phyloP scores from a whole-genome alignment of 2,888 invertebrate genomes.

The Amiota mariae region DNA sequence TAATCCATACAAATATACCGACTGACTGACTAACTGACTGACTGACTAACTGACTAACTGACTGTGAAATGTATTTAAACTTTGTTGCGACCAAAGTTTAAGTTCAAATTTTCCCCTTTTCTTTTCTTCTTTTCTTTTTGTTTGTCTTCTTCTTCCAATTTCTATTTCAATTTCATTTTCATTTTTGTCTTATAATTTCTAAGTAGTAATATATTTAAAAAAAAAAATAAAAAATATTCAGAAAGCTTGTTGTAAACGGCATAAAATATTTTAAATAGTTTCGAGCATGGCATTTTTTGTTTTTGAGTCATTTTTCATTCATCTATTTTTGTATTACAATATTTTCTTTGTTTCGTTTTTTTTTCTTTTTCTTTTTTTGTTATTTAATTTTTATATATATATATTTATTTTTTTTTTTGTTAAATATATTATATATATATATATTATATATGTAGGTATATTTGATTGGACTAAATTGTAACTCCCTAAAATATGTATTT shows the following conservation, averaged over 20 bases:
- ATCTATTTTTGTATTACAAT: neutral
- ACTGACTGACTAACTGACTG: no score
- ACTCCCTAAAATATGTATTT: slow-evolving; percentile 5
- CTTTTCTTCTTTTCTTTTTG: no score
- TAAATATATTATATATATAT: neutral
- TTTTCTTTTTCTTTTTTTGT: neutral
- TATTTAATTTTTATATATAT: neutral
- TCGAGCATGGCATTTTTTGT: neutral
- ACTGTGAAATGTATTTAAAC: no score
- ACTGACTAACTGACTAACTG: no score
- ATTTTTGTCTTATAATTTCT: no score
- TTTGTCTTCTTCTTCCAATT: no score
- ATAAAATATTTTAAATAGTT: neutral
- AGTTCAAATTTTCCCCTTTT: no score
- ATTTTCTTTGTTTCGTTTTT: neutral
- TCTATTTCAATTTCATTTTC: no score
- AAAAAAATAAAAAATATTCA: no score
- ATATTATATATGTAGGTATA: neutral
- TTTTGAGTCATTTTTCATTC: neutral
- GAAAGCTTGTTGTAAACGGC: neutral
- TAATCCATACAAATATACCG: no score
- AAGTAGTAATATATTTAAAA: no score
- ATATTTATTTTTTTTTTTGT: neutral
- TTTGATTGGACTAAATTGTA: neutral
- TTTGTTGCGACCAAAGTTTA: no score